Evolutionary conservation across 2,888 invertebrate species (phyloP).

Genomic region (Drosophila birchii): DNA sequence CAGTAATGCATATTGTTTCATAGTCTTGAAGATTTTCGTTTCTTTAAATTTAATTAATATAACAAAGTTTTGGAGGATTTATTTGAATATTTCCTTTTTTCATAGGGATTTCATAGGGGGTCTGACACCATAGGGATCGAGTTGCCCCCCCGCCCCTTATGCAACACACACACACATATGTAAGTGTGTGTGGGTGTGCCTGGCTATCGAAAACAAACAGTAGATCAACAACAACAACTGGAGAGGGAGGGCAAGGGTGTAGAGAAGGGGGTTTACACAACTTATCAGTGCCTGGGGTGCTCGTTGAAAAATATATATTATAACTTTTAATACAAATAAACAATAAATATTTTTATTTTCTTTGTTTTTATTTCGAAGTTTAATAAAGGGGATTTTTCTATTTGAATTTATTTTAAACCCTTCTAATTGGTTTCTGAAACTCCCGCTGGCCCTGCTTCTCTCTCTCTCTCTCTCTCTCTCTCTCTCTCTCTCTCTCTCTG

Average conservation of each 20-base stretch:
- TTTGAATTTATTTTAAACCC: not conserved
- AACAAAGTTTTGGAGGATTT: not conserved
- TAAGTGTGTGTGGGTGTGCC: conserved; percentile 41
- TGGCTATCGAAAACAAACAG: conserved; percentile 69
- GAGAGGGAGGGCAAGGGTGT: conserved; percentile 16
- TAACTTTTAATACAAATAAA: not conserved
- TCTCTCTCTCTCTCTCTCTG: not conserved
- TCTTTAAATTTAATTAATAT: not conserved
- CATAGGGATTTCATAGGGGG: conserved; percentile 3
- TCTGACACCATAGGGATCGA: conserved; percentile 23
- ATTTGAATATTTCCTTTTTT: not conserved
- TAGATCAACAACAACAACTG: conserved; percentile 59
- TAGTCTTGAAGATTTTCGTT: no score
- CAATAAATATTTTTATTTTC: not conserved
- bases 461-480: not conserved
- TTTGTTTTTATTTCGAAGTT: not conserved
- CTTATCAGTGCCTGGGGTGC: not conserved
- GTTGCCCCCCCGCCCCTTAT: conserved; percentile 50
- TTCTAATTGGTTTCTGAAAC: not conserved
- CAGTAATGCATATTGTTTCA: no score
- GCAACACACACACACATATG: no score
- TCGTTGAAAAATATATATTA: not conserved
- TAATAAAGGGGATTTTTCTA: no score
- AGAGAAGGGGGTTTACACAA: not conserved
- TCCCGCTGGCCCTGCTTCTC: not conserved